Base-by-base conservation (phyloP, 2,888 invertebrate species). In the Ferdinandea cuprea region DNA sequence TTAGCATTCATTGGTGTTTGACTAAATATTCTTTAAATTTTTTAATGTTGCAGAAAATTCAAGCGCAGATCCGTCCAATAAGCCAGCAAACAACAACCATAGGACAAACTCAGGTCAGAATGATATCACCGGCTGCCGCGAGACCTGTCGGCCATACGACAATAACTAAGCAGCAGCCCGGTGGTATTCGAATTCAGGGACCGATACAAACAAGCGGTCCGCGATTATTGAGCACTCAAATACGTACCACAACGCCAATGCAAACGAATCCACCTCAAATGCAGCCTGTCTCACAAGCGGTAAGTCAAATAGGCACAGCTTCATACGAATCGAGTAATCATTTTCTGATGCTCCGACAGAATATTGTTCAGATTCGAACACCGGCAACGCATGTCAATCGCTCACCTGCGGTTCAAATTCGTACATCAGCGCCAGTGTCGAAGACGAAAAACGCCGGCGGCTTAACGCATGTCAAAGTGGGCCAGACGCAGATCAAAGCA, bases 21-120 rank as follows among this genome's bases (percentile, higher is more conserved):
- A n/a, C n/a, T n/a, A n/a, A n/a, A n/a, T n/a, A n/a, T 37, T 37
- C 11, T 19, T 21, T 7, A 28, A 8, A 40, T 37, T 69, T 77
- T 76, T 63, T 52, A 25, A 25, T 21, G 40, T 30, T 71, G 4
- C 30, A 91, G 91, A 90, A 90, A 90, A 91, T 91, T 65, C 91
- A 90, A 87, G 90, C 91, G 87, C 91, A 92, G 90, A 92, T 92
- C 89, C 92, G 92, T 89, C 91, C 91, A 79, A 90, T 92, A 80
- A 92, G 92, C 89, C 92, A 92, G 85, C 91, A 92, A 79, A 91
- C 92, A 59, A 92, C 92, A 69, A 91, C 93, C 63, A 92, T 93
- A 87, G 91, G 90, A 84, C 91, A 91, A 86, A 91, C 91, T 54
- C 94, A 94, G 89, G 93, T 94, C 85, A 92, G 94, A 86, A 92